phyloP scores from a whole-genome alignment of 2,797 vertebrate species.

The Amphiprion clarkii region DNA sequence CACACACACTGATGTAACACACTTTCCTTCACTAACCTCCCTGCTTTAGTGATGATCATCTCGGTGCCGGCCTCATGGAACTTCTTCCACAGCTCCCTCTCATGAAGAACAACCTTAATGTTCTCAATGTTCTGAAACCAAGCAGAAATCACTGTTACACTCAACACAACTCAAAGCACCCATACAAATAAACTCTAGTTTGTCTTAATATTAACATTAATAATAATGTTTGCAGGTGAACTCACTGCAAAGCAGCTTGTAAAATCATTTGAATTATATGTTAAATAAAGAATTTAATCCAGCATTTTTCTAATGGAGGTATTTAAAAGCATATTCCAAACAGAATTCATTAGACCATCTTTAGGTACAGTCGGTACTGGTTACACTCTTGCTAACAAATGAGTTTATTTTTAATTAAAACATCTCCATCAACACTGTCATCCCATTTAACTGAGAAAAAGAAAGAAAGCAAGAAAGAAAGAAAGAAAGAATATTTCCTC shows the following conservation, averaged over 20 bases:
- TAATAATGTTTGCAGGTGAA: no score
- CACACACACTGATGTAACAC: neutral
- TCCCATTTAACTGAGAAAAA: neutral
- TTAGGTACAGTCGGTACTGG: neutral
- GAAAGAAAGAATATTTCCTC: neutral
- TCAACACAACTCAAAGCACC: neutral
- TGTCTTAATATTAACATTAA: no score
- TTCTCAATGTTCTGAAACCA: conserved; percentile 93
- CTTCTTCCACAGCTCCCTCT: conserved; percentile 98
- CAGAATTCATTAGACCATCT: neutral
- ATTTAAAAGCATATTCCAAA: neutral
- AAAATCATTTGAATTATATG: neutral
- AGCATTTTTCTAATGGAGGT: neutral
- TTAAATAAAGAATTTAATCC: neutral
- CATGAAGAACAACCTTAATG: conserved; percentile 96
- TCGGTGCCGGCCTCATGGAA: conserved; percentile 97
- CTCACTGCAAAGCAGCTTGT: no score
- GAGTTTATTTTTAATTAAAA: neutral
- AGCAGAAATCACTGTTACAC: neutral
- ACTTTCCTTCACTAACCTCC: conserved; percentile 87
- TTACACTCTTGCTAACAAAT: neutral
- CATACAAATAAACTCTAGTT: neutral
- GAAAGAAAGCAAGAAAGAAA: no score
- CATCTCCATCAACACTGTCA: neutral
- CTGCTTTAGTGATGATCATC: conserved; percentile 99